These are phyloP conservation scores for Phalacrocorax brasilianus DNA, from an alignment of 2,113 vertebrate species.

Conservation along the genomic window DNA sequence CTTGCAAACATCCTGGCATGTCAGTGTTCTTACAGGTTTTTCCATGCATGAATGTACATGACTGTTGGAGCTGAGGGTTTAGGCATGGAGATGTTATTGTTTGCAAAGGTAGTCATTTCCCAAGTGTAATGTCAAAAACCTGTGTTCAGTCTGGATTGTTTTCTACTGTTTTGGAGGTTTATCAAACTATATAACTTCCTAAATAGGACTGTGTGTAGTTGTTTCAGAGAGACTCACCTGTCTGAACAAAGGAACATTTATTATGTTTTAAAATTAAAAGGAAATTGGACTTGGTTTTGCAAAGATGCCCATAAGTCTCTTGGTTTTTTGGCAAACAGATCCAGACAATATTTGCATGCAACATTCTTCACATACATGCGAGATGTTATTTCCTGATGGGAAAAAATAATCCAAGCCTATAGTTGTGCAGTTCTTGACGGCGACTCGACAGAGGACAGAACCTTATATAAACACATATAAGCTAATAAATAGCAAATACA, in stretches of 20 bases:
- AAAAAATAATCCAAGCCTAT: not conserved
- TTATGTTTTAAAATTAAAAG: not conserved
- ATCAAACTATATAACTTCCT: not conserved
- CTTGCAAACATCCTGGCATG: not conserved
- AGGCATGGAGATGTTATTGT: not conserved
- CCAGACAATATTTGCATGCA: not conserved
- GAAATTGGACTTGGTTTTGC: not conserved
- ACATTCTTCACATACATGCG: not conserved
- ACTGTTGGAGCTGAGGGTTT: not conserved
- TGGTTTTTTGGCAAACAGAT: not conserved
- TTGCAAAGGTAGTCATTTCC: not conserved
- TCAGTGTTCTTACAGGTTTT: not conserved
- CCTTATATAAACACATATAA: not conserved
- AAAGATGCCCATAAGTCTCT: not conserved
- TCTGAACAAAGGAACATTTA: not conserved
- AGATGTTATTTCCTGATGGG: not conserved
- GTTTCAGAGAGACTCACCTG: not conserved
- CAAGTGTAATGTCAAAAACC: not conserved
- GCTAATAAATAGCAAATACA: not conserved
- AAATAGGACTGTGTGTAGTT: not conserved
- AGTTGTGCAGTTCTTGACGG: not conserved
- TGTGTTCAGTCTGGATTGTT: not conserved
- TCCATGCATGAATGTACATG: slow-evolving; percentile 1
- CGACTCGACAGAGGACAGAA: not conserved
- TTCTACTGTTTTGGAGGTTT: not conserved